These are phyloP conservation scores for Halcyon malimbica DNA, from an alignment of 2,113 vertebrate genomes.

Conservation along the genomic window DNA sequence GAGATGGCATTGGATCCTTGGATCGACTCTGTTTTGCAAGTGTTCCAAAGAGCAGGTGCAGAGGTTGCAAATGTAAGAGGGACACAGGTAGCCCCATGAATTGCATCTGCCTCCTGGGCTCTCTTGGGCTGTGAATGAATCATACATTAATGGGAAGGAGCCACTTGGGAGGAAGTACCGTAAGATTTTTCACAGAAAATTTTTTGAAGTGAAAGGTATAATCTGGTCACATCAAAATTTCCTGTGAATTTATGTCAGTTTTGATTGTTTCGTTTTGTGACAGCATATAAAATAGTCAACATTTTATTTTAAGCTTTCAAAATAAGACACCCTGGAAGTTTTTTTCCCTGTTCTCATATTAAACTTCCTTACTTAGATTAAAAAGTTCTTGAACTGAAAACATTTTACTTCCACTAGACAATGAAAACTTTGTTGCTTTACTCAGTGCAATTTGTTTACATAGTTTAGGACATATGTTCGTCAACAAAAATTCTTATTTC, in stretches of 20 bases:
- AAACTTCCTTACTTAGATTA: background rate
- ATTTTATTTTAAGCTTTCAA: background rate
- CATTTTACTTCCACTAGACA: background rate
- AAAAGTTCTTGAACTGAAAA: background rate
- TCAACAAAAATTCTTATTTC: background rate
- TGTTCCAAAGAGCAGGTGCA: background rate
- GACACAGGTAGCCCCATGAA: background rate
- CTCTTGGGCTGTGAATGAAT: background rate
- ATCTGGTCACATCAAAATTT: background rate
- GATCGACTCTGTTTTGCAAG: background rate
- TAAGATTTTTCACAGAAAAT: background rate
- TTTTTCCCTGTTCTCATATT: background rate
- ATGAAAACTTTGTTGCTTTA: background rate
- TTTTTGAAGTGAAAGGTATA: background rate
- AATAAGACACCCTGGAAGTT: background rate
- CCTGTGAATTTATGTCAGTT: background rate
- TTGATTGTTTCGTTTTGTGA: background rate
- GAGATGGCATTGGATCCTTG: background rate
- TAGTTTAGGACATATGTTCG: background rate
- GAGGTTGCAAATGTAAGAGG: background rate
- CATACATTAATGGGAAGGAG: background rate
- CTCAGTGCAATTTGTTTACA: background rate
- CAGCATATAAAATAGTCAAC: background rate
- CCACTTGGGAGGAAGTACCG: background rate
- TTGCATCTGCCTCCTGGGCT: background rate